Base-by-base conservation (phyloP, 2,113 vertebrate species). In the Xenopus borealis region DNA sequence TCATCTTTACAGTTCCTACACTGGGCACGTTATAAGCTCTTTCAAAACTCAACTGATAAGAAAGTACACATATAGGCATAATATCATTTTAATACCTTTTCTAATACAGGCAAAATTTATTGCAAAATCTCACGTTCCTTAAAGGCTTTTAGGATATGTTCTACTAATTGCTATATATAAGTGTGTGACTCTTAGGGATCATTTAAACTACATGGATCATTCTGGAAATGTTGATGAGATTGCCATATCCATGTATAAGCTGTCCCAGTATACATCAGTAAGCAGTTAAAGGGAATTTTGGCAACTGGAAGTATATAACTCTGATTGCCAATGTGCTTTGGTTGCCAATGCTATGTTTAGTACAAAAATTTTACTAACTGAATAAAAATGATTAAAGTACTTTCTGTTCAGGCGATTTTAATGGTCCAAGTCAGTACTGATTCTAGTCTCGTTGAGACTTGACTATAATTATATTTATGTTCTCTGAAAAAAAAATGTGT, bases 151-250 rank as follows among this genome's bases (percentile, higher is more conserved):
- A 40, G 5, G 5, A 40, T 6, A 40, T 40, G 33, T 40, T 40
- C 8, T 40, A 40, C 33, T 40, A 40, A 40, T 40, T 40, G 33
- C 33, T 7, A 40, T 40, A 40, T 2, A 40, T 40, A 2, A 9
- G 33, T 40, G 3, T 40, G 33, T 0, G 8, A 6, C 33, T 40
- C 33, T 40, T 40, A 55, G 14, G 53, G 53, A 16, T 55, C 53
- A 6, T 73, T 11, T 30, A 64, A 64, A 47, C 30, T 65, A 65
- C 52, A 52, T 64, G 30, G 47, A 45, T 58, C 62, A 66, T 10
- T 66, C 33, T 66, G 63, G 40, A 44, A n/a, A 16, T 27, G 13
- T 20, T 57, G 50, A 66, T 66, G 72, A 66, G 50, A 20, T 52
- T 46, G 33, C 62, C 14, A 57, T 46, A 58, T 9, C 64, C 11